phyloP scores from a whole-genome alignment of 2,888 invertebrate genomes.

The Dendrolimus pini region DNA sequence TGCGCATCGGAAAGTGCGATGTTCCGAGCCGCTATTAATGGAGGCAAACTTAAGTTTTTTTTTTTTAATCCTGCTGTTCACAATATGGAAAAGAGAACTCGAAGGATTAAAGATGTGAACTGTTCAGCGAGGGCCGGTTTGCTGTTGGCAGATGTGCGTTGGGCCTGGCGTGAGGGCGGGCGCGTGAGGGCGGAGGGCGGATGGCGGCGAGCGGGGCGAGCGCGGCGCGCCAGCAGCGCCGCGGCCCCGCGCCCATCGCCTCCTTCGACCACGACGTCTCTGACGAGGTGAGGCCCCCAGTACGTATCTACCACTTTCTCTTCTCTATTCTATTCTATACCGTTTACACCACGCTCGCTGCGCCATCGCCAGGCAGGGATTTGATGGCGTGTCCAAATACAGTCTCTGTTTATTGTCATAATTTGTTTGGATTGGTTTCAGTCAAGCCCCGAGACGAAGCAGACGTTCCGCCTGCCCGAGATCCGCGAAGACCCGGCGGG shows the following conservation, averaged over 20 bases:
- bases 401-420: background rate
- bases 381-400: background rate
- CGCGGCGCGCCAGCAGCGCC: constrained; percentile 80
- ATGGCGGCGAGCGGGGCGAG: constrained; percentile 37
- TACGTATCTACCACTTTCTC: constrained; percentile 64
- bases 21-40: too few species aligned
- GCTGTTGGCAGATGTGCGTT: too few species aligned
- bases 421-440: constrained; percentile 27
- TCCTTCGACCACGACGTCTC: constrained; percentile 92
- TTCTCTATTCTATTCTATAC: constrained; percentile 38
- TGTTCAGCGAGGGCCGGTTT: too few species aligned
- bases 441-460: constrained; percentile 78
- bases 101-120: too few species aligned
- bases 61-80: too few species aligned
- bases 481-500: constrained; percentile 56
- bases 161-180: constrained; percentile 10
- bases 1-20: too few species aligned
- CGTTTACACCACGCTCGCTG: background rate
- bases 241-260: constrained; percentile 95
- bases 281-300: constrained; percentile 81
- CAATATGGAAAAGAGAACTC: too few species aligned
- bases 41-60: too few species aligned
- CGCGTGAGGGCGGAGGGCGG: constrained; percentile 25
- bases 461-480: constrained; percentile 66
- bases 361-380: constrained; percentile 1